Base-by-base conservation (phyloP, 1,140 invertebrate genomes). In the Aphidius ervi region DNA sequence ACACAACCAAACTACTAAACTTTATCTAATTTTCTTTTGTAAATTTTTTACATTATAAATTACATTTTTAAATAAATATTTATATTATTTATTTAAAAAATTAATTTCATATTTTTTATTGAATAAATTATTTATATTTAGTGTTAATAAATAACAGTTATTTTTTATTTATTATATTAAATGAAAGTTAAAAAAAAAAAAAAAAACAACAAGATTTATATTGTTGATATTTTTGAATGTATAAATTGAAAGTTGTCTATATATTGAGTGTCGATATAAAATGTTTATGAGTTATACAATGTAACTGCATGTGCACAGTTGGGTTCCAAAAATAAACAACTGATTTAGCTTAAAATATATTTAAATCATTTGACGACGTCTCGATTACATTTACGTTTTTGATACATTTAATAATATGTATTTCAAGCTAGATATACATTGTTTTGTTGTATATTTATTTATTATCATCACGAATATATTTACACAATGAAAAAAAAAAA, bases 221-320 rank as follows among this genome's bases (percentile, higher is more conserved):
- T 53, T 39, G 31, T 40, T 53, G 31, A 9, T 7, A 5, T 16
- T 16, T 54, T 54, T 16, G 40, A 37, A 10, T 37, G 37, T 10
- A 54, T 31, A 53, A 53, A 53, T 53, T 40, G 50, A 41, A 53
- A 53, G 37, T 53, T 39, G 50, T 53, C 9, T 53, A 39, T 10
- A 4, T 10, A n/a, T 39, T 10, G 20, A 37, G 37, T 53, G 50
- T 41, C 37, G 50, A 53, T 53, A 53, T 6, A 40, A 39, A 53
- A 53, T 1, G 37, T 9, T 10, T 9, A 39, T 31, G 50, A 39
- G 16, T 16, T 16, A 16, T 16, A 16, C 16, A 16, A 16, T 16
- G 16, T 16, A 16, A 16, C 40, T 40, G 40, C 40, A 40, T 37
- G 31, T 53, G 50, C 10, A n/a, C 23, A 53, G 50, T 5, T 40